Conservation (phyloP, 1,140 invertebrate species). For the Heliothis virescens region DNA sequence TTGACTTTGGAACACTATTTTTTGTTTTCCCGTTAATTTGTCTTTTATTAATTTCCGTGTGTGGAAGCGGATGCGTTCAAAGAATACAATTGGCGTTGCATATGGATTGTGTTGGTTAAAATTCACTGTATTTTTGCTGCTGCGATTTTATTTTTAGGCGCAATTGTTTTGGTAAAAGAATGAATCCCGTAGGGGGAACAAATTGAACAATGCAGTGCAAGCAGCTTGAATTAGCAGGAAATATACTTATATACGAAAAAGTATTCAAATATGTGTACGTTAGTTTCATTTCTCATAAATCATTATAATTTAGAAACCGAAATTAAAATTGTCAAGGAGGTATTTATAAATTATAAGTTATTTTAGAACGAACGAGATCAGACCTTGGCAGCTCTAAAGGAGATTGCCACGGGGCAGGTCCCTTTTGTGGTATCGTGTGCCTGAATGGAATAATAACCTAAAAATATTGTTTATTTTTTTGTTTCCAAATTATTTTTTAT, state of each 20-base stretch:
- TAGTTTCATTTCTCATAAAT: too few relatives aligned
- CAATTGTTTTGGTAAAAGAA: constrained; percentile 23
- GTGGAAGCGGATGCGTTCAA: constrained; percentile 56
- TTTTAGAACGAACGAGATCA: too few relatives aligned
- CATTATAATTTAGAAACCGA: too few relatives aligned
- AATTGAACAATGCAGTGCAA: constrained; percentile 1
- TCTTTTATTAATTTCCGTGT: constrained; percentile 65
- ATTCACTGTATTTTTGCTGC: constrained; percentile 27
- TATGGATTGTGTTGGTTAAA: constrained; percentile 44
- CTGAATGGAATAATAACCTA: too few relatives aligned
- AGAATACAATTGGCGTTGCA: constrained; percentile 51
- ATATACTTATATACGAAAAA: neutral
- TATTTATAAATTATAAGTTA: too few relatives aligned
- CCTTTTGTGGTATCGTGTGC: too few relatives aligned
- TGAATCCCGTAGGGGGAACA: neutral
- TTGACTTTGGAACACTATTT: constrained; percentile 64
- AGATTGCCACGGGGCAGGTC: too few relatives aligned
- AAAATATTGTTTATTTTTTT: too few relatives aligned
- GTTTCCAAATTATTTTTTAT: too few relatives aligned
- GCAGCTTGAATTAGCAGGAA: neutral
- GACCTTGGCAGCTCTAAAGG: too few relatives aligned
- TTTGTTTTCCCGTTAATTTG: constrained; percentile 67
- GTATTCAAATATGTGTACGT: too few relatives aligned
- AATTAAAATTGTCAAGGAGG: too few relatives aligned
- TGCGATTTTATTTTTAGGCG: constrained; percentile 25